Conservation (phyloP, 2,888 invertebrate genomes). For the Pseudococcus viburni region DNA sequence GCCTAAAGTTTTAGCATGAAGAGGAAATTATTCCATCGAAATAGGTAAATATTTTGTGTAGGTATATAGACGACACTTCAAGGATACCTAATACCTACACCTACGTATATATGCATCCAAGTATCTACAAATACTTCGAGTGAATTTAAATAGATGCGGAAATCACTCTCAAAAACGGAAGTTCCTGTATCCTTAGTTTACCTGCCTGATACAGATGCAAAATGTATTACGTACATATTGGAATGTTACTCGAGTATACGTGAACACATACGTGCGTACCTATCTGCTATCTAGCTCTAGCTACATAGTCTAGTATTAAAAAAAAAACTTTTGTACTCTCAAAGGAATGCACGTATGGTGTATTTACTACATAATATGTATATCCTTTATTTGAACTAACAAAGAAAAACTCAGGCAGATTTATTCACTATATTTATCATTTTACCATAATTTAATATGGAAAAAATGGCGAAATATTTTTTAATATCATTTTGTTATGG, state of each 20-base stretch:
- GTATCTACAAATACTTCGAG: neutral
- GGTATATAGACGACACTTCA: neutral
- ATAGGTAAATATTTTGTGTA: neutral
- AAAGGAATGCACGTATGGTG: neutral
- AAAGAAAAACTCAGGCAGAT: neutral
- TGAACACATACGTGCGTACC: neutral
- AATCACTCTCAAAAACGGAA: conserved; percentile 5
- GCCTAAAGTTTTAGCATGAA: neutral
- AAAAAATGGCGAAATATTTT: no score
- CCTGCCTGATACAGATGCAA: neutral
- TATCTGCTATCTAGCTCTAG: neutral
- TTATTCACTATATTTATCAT: neutral
- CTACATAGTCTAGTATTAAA: neutral
- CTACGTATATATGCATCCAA: neutral
- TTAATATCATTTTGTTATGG: no score
- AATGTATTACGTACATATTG: conserved; percentile 14
- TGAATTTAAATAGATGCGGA: conserved; percentile 14
- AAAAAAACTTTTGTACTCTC: neutral
- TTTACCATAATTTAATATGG: neutral
- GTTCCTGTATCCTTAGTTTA: neutral
- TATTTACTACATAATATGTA: neutral
- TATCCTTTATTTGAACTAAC: neutral
- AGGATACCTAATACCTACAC: neutral
- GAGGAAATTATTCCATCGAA: no score
- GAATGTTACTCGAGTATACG: neutral